phyloP scores from a whole-genome alignment of 1,140 invertebrate genomes.

The Apis florea region DNA sequence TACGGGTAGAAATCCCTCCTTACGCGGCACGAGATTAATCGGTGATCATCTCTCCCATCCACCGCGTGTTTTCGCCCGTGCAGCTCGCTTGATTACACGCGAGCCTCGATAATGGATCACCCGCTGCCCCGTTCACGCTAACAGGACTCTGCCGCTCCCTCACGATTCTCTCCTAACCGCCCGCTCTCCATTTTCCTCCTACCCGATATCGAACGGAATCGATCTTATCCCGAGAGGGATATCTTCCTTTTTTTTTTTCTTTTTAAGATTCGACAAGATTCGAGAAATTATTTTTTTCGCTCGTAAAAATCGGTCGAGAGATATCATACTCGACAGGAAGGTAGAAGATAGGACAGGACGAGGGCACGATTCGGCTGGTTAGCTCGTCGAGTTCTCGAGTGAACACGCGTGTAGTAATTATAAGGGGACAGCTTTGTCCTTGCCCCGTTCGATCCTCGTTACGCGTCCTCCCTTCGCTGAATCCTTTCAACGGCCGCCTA shows the following conservation, averaged over 20 bases:
- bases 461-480: background rate
- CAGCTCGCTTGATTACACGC: constrained; percentile 63
- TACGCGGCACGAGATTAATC: constrained; percentile 62
- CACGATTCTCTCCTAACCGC: no score
- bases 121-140: constrained; percentile 60
- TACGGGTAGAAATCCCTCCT: constrained; percentile 36
- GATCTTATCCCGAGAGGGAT: constrained; percentile 9
- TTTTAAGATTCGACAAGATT: no score
- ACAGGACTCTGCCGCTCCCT: no score
- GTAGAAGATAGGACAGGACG: no score
- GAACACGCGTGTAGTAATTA: constrained; percentile 66
- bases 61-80: constrained; percentile 60
- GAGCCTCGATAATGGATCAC: constrained; percentile 64
- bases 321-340: no score
- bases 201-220: constrained; percentile 10
- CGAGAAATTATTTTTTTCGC: no score
- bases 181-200: background rate
- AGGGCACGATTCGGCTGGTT: background rate
- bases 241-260: background rate
- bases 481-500: no score
- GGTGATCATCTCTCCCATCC: constrained; percentile 58
- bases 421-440: constrained; percentile 53
- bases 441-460: background rate
- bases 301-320: no score
- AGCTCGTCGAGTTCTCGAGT: constrained; percentile 62